Conservation (phyloP, 1,140 invertebrate species). For the Aphelenchoides fujianensis region DNA sequence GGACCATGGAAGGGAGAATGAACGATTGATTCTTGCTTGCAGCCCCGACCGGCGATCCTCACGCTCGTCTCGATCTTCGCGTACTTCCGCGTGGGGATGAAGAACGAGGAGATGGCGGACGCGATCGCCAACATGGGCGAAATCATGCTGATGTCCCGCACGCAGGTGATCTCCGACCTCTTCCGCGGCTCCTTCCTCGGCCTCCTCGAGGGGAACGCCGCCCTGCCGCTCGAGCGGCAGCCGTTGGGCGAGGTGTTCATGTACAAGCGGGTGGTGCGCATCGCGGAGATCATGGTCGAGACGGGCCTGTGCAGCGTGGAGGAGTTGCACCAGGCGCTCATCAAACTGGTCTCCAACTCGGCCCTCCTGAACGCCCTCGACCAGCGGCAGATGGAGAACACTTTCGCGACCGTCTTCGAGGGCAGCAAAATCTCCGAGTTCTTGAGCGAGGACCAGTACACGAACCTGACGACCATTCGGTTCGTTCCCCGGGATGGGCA, state of each 20-base stretch:
- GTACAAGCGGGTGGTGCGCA: neutral
- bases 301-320: neutral
- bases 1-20: too few relatives aligned
- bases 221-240: neutral
- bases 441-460: neutral
- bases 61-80: slow-evolving; percentile 42
- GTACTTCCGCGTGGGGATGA: slow-evolving; percentile 39
- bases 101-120: slow-evolving; percentile 37
- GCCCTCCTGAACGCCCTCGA: slow-evolving; percentile 7
- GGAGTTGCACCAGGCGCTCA: neutral
- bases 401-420: neutral
- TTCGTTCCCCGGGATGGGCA: neutral
- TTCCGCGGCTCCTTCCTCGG: neutral
- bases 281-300: neutral
- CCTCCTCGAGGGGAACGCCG: neutral
- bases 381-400: neutral
- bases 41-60: slow-evolving; percentile 41
- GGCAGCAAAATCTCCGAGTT: neutral
- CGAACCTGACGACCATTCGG: neutral
- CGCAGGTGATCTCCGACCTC: neutral
- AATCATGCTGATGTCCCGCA: neutral
- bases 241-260: neutral
- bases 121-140: neutral
- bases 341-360: slow-evolving; percentile 2
- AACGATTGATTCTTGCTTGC: too few relatives aligned